phyloP scores from a whole-genome alignment of 2,888 invertebrate species.

The Ichneumon xanthorius region DNA sequence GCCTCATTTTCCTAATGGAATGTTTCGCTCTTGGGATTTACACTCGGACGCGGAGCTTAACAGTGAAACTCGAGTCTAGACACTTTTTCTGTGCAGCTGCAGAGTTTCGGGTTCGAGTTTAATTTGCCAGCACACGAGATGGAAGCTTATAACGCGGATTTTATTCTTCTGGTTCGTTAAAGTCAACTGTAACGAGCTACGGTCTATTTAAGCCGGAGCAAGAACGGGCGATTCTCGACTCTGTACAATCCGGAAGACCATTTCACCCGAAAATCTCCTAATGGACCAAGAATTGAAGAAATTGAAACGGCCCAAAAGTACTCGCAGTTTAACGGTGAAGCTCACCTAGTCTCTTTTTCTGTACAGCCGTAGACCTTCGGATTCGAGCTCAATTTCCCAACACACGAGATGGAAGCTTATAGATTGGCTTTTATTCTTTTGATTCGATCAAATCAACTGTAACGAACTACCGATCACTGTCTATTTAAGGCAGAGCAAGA shows the following conservation, averaged over 20 bases:
- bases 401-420: not conserved
- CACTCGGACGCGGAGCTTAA: not conserved
- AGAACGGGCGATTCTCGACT: too few species aligned
- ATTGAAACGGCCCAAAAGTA: too few species aligned
- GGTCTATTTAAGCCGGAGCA: too few species aligned
- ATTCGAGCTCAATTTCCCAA: not conserved
- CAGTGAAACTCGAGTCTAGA: not conserved
- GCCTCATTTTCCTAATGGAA: constrained; percentile 74
- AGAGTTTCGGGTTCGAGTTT: not conserved
- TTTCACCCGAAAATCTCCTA: too few species aligned
- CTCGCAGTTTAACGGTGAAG: not conserved
- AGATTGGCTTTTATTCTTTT: not conserved
- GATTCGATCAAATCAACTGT: not conserved
- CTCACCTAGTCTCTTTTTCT: not conserved
- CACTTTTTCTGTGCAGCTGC: not conserved
- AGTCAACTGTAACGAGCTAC: not conserved
- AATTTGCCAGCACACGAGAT: not conserved
- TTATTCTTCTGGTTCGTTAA: not conserved
- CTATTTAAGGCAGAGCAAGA: too few species aligned
- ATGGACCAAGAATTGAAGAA: too few species aligned
- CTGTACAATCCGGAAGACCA: too few species aligned
- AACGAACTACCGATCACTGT: too few species aligned
- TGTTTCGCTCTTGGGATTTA: constrained; percentile 54
- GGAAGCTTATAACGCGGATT: not conserved
- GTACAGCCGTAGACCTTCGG: not conserved